phyloP scores from a whole-genome alignment of 2,888 invertebrate genomes.

The Gandaritis pyraliata region DNA sequence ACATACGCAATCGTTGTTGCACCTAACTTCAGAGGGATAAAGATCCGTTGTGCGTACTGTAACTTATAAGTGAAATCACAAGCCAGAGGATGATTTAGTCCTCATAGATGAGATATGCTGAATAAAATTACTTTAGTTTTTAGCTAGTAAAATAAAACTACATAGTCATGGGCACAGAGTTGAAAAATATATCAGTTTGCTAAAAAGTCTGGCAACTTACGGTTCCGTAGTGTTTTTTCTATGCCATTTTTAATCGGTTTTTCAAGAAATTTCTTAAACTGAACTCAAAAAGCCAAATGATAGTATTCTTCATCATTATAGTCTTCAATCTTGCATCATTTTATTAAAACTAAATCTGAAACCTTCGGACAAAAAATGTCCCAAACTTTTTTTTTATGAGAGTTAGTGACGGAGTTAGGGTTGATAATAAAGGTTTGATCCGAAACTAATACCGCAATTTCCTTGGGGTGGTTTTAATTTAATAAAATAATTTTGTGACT shows the following conservation, averaged over 20 bases:
- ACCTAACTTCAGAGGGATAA: too few species aligned
- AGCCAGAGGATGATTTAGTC: too few species aligned
- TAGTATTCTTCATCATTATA: slow-evolving; percentile 30
- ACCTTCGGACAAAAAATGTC: slow-evolving; percentile 62
- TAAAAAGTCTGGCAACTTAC: too few species aligned
- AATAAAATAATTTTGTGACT: slow-evolving; percentile 42
- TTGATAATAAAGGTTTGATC: slow-evolving; percentile 64
- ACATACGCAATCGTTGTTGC: too few species aligned
- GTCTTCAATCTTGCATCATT: slow-evolving; percentile 38
- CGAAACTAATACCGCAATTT: slow-evolving; percentile 75
- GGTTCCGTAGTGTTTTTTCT: too few species aligned
- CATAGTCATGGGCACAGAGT: too few species aligned
- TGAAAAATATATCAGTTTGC: too few species aligned
- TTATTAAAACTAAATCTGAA: slow-evolving; percentile 62
- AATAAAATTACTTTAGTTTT: too few species aligned
- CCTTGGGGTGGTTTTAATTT: slow-evolving; percentile 60
- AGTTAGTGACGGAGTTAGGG: slow-evolving; percentile 48
- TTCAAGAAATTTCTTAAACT: slow-evolving; percentile 14
- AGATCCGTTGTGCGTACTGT: too few species aligned
- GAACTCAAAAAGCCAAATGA: slow-evolving; percentile 24
- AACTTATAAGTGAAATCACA: too few species aligned
- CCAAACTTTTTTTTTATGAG: slow-evolving; percentile 44
- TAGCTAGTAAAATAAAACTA: too few species aligned
- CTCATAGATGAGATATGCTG: too few species aligned
- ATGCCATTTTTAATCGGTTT: background rate